Base-by-base conservation (phyloP, 1,140 invertebrate genomes). In the Homarus americanus region DNA sequence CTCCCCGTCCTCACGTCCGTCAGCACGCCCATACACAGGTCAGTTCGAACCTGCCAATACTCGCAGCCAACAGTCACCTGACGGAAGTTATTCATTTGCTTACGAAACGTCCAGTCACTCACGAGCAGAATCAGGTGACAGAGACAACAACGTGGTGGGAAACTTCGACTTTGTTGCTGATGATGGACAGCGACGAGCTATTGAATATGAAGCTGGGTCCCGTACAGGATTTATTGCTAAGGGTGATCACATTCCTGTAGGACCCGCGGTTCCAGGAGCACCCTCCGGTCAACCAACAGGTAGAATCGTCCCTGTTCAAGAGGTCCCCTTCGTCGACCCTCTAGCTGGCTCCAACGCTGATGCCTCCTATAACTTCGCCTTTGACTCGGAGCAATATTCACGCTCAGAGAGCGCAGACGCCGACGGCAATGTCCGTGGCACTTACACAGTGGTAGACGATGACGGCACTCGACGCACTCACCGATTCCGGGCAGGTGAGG, bases 371-470 rank as follows among this genome's bases (percentile, higher is more conserved):
- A 93, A 90, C 78, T 94, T 93, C 83, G 85, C 49, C 32, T 94
- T 93, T 80, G 93, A 91, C 38, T 93, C 93, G 0, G 92, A 92
- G 36, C 92, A 93, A 36, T 93, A 94, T 69, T 78, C 80, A 36
- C 86, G 93, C 24, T 76, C 92, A 41, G 93, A 94, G 83, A 90
- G 82, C 20, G 72, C 84, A 41, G 93, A 92, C 44, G 73, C 92
- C 34, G 93, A 94, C 53, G 94, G 94, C 9, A 93, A 91, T 36
- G 93, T 94, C 1, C 80, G 89, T 0, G 94, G 94, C 20, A 92
- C 92, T 32, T 94, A 94, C 92, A 93, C 93, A 41, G 94, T 94
- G 80, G 93, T 93, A 15, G 94, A 94, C 80, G 87, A 91, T 72
- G 82, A 90, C 49, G 85, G 84, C 53, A 86, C 83, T n/a, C 85